Evolutionary conservation across 1,140 invertebrate genomes (phyloP), one percentile per base, ranked within the genome.

Genomic region (Idris sp.): DNA sequence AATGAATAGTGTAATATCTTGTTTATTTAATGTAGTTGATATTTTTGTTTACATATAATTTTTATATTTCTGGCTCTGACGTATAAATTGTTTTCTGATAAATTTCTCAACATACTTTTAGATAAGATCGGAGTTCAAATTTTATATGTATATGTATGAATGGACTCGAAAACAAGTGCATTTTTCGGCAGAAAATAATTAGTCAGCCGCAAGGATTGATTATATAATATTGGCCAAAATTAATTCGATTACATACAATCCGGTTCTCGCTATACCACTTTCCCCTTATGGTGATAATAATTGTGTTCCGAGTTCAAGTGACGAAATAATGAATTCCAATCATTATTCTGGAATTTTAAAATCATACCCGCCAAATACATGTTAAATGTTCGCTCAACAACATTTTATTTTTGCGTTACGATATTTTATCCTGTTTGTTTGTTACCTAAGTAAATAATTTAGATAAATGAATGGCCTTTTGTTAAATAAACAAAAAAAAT

Each of bases 211-310:
- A 48, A 53, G 11, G 7, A 30, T 28, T 19, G 36, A 38, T 62
- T 62, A 28, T n/a, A 10, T 56, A n/a, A n/a, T 51, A 69, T 43
- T 22, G 1, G 31, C 38, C 8, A 43, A 69, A 59, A 69, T 53
- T 43, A 69, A 59, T 36, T 51, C 51, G 43, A 54, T 69, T 69
- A 53, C 46, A 44, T 54, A 38, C 40, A 43, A 10, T 6, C 44
- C 15, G 43, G 13, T 30, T 54, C 67, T 71, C 10, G 68, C 40
- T 58, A 22, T 26, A 65, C 69, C 51, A 73, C 69, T 73, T 73
- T 73, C 69, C 61, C 61, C 59, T n/a, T 33, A 38, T 18, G 69
- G 69, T 73, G 69, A 59, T 73, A n/a, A n/a, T n/a, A 73, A 73
- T 73, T 73, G 44, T 65, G 51, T 73, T 51, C 49, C 16, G 51